These are phyloP conservation scores for Andricus curvator DNA, from an alignment of 2,888 invertebrate genomes.

Conservation along the genomic window DNA sequence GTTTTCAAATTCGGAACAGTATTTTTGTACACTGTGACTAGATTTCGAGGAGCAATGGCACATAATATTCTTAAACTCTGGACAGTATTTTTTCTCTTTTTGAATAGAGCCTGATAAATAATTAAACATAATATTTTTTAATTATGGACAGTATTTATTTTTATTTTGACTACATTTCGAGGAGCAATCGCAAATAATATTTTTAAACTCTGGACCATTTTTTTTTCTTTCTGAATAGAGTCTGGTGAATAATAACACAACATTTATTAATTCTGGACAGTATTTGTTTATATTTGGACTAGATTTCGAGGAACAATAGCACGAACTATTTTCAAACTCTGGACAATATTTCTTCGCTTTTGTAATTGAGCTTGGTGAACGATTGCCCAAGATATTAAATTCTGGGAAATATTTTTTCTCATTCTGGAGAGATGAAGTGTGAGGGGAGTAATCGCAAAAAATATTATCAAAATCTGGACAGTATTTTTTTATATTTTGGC, in stretches of 20 bases:
- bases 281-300: not conserved
- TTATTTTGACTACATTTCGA: not conserved
- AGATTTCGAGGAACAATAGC: not conserved
- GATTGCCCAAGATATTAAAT: not conserved
- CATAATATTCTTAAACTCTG: not conserved
- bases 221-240: not conserved
- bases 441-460: not conserved
- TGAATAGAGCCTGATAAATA: not conserved
- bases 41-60: not conserved
- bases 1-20: not conserved
- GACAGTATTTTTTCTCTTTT: not conserved
- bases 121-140: not conserved
- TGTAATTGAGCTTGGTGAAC: not conserved
- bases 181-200: not conserved
- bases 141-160: not conserved
- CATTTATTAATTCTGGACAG: not conserved
- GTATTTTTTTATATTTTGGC: not conserved
- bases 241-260: not conserved
- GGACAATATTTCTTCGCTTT: not conserved
- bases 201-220: not conserved
- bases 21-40: not conserved
- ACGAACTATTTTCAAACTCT: not conserved
- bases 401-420: not conserved
- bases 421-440: not conserved
- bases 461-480: not conserved